Conservation (phyloP, 2,113 vertebrate genomes). For the Hemiscyllium ocellatum region DNA sequence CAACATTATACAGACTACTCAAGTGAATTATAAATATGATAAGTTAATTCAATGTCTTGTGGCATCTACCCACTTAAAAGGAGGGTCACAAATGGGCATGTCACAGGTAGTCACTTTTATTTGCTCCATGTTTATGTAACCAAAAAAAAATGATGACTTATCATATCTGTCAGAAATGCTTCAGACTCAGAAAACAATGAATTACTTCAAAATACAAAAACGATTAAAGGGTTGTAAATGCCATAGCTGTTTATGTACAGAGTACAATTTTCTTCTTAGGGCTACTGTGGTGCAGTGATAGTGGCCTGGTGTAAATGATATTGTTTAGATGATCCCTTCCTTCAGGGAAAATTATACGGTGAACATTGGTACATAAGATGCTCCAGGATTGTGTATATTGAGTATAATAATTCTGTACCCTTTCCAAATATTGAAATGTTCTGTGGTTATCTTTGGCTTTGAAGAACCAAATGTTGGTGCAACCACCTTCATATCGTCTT, state of each 20-base stretch:
- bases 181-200: not conserved
- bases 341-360: too few species aligned
- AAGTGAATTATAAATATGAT: not conserved
- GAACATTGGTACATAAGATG: not conserved
- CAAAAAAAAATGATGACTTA: not conserved
- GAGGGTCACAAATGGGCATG: not conserved
- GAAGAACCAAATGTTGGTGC: not conserved
- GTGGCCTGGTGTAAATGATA: too few species aligned
- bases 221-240: not conserved
- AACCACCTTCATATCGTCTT: not conserved
- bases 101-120: not conserved
- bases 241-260: not conserved
- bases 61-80: not conserved
- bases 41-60: not conserved
- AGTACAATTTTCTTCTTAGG: too few species aligned
- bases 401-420: not conserved
- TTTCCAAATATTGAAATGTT: not conserved
- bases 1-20: not conserved
- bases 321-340: too few species aligned
- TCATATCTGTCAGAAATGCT: not conserved
- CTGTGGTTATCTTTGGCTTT: not conserved
- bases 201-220: not conserved
- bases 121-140: not conserved
- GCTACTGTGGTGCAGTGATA: too few species aligned
- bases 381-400: not conserved